Percentiles rank a stretch among this genome's conserved stretches.
phyloP scores from a whole-genome alignment of 2,888 invertebrate species.

The Melikaiella ostensackeni region DNA sequence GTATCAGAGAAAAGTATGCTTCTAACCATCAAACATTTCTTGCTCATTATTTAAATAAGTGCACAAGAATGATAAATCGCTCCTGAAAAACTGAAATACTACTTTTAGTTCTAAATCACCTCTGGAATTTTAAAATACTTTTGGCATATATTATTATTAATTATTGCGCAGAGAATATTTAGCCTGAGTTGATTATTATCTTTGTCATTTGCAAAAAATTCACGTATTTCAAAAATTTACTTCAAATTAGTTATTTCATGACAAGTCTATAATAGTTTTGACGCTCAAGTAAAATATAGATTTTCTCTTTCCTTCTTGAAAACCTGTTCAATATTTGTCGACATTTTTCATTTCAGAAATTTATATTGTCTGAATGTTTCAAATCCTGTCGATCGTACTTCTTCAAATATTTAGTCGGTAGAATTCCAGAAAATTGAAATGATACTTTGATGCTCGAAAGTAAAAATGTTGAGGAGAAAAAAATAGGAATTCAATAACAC shows the following conservation, averaged over 20 bases:
- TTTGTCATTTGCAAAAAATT: neutral
- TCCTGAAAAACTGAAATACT: neutral
- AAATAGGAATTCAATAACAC: too few relatives aligned
- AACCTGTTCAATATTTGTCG: neutral
- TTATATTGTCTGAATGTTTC: neutral
- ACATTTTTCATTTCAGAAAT: neutral
- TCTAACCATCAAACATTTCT: too few relatives aligned
- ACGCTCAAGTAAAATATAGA: too few relatives aligned
- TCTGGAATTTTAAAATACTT: neutral
- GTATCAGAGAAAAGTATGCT: too few relatives aligned
- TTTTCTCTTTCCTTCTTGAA: neutral
- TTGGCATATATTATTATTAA: neutral
- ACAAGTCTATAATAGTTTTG: neutral
- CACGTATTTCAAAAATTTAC: neutral
- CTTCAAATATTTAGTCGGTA: neutral
- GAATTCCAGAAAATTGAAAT: too few relatives aligned
- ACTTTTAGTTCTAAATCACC: neutral
- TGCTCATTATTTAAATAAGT: too few relatives aligned
- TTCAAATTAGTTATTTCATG: neutral
- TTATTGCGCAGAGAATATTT: neutral
- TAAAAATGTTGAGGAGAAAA: neutral
- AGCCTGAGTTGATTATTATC: neutral
- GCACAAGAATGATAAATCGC: neutral
- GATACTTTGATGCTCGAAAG: neutral
- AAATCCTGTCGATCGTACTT: neutral